Conservation (phyloP, 2,113 vertebrate genomes). For the Procavia capensis region DNA sequence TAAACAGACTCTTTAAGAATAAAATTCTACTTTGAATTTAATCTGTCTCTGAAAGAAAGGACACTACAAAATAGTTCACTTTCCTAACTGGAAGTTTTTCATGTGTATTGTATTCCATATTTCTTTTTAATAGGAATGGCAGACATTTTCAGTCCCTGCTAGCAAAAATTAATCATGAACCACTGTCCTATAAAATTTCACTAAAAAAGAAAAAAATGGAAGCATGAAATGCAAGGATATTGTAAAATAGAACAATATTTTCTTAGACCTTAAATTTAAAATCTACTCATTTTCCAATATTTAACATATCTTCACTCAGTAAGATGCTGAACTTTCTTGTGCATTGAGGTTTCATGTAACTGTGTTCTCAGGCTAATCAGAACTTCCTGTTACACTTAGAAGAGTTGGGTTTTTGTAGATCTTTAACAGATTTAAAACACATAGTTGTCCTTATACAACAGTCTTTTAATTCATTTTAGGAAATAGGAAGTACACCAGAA, state of each 20-base stretch:
- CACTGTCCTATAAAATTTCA: background rate
- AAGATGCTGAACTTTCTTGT: background rate
- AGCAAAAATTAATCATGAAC: background rate
- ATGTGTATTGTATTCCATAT: background rate
- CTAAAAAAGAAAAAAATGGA: slow-evolving; percentile 9
- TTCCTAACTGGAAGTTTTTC: background rate
- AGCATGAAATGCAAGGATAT: background rate
- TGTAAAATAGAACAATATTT: background rate
- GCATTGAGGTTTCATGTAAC: background rate
- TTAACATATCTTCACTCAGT: background rate
- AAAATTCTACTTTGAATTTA: slow-evolving; percentile 21
- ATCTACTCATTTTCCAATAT: background rate
- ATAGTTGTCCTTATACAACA: background rate
- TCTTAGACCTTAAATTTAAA: background rate
- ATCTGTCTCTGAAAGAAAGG: background rate
- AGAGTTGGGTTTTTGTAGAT: background rate
- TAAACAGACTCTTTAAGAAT: background rate
- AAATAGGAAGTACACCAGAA: background rate
- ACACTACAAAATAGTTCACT: background rate
- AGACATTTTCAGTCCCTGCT: background rate
- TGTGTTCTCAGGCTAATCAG: background rate
- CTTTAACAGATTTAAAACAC: background rate
- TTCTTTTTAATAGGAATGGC: background rate
- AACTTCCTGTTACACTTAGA: background rate
- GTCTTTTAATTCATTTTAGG: background rate